Evolutionary conservation across 92 coral and sea anemone genomes (phyloP).

Genomic region (Micromussa lordhowensis): DNA sequence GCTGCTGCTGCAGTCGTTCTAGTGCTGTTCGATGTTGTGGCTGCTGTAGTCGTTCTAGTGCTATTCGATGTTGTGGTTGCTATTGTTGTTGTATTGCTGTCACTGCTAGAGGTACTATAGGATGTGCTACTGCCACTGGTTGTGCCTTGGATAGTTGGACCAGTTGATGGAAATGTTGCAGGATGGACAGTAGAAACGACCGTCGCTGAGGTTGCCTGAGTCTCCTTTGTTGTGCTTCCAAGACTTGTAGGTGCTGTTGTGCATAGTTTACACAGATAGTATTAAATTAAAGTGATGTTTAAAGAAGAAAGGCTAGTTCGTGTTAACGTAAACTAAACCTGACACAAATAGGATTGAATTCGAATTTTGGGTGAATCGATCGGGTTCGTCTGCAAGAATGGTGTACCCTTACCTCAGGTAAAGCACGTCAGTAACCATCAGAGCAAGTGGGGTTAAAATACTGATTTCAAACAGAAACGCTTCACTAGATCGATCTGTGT

Average conservation of each 20-base stretch:
- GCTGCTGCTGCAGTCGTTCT: too few species aligned
- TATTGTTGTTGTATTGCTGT: background rate
- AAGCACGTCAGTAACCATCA: background rate
- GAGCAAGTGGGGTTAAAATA: background rate
- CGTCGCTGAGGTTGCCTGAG: background rate
- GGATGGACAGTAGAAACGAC: background rate
- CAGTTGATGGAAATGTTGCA: background rate
- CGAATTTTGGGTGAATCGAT: background rate
- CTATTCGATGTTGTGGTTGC: background rate
- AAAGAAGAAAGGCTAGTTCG: too few species aligned
- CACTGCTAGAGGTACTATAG: background rate
- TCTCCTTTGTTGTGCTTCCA: background rate
- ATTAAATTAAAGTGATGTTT: background rate
- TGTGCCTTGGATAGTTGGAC: background rate
- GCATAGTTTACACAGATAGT: background rate
- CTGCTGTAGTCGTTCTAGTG: too few species aligned
- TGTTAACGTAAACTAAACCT: too few species aligned
- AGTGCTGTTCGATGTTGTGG: too few species aligned
- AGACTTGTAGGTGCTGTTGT: conserved; percentile 5
- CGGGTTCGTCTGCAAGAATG: background rate
- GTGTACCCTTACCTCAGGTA: background rate
- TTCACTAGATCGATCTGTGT: background rate
- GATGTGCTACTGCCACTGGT: background rate
- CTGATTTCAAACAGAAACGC: background rate
- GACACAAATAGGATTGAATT: too few species aligned